A percentile compares a stretch with the other conserved stretches of the same genome.
These are phyloP conservation scores for Bradypodion ventrale DNA, from an alignment of 2,797 vertebrate species.

Conservation along the genomic window DNA sequence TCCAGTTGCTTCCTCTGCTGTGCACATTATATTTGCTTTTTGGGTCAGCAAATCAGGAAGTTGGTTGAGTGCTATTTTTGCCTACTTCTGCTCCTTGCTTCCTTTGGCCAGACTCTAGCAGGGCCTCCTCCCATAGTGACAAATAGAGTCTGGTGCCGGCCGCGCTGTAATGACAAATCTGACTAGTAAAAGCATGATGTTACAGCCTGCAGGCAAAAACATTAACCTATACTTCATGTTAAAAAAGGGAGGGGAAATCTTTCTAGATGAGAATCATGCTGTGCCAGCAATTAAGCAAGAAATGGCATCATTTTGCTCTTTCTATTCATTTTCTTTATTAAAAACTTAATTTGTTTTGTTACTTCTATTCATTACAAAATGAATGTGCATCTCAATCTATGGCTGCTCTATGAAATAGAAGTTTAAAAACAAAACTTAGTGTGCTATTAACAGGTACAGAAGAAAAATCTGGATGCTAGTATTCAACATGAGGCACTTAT, in stretches of 20 bases:
- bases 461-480: not conserved
- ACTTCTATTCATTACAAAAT: not conserved
- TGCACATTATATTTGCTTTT: conserved; percentile 23
- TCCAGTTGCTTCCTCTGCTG: conserved; percentile 31
- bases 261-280: not conserved
- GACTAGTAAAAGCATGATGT: not conserved
- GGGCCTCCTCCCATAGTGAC: not conserved
- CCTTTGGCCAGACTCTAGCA: conserved; percentile 1
- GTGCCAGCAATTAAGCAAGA: not conserved
- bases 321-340: not conserved
- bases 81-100: not conserved
- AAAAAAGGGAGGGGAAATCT: not conserved
- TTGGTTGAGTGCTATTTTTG: conserved; percentile 17
- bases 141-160: not conserved
- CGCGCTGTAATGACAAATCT: not conserved
- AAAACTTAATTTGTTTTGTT: not conserved
- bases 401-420: not conserved
- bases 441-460: too few relatives aligned
- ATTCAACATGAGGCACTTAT: not conserved
- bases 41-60: conserved; percentile 32
- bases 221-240: not conserved
- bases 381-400: not conserved
- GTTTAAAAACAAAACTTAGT: not conserved
- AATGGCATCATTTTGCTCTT: not conserved
- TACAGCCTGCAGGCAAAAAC: not conserved